These are phyloP conservation scores for Prietella phreatophila DNA, from an alignment of 2,113 vertebrate genomes.

Conservation along the genomic window DNA sequence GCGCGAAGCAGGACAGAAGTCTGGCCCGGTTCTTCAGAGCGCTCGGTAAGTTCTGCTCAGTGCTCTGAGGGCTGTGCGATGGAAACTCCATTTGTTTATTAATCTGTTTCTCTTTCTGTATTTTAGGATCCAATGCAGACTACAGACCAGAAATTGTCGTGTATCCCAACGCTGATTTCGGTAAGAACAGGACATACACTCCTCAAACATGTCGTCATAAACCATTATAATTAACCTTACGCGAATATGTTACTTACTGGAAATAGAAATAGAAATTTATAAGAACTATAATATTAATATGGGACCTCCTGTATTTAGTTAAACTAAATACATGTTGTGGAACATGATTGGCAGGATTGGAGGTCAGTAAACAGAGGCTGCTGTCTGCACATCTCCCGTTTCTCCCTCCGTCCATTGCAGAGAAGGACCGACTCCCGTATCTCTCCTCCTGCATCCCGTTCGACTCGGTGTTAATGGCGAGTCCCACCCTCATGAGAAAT, in stretches of 20 bases:
- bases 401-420: constrained; percentile 80
- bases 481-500: constrained; percentile 22
- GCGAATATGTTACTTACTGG: not conserved
- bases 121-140: constrained; percentile 67
- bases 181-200: constrained; percentile 62
- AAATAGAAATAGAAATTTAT: no score
- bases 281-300: no score
- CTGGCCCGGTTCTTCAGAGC: constrained; percentile 78
- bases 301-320: not conserved
- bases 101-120: not conserved
- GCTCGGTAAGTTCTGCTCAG: constrained; percentile 66
- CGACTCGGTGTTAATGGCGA: constrained; percentile 83
- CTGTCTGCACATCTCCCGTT: constrained; percentile 84
- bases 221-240: not conserved
- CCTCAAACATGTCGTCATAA: not conserved
- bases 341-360: constrained; percentile 69
- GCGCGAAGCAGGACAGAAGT: constrained; percentile 86
- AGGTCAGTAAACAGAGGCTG: constrained; percentile 89
- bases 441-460: constrained; percentile 90
- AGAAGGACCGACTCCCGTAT: constrained; percentile 83
- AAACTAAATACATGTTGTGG: not conserved
- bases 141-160: constrained; percentile 81
- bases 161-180: constrained; percentile 89
- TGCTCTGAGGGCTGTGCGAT: not conserved
- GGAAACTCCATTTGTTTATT: not conserved